phyloP scores from a whole-genome alignment of 2,113 vertebrate species.

The Pygoscelis antarcticus region DNA sequence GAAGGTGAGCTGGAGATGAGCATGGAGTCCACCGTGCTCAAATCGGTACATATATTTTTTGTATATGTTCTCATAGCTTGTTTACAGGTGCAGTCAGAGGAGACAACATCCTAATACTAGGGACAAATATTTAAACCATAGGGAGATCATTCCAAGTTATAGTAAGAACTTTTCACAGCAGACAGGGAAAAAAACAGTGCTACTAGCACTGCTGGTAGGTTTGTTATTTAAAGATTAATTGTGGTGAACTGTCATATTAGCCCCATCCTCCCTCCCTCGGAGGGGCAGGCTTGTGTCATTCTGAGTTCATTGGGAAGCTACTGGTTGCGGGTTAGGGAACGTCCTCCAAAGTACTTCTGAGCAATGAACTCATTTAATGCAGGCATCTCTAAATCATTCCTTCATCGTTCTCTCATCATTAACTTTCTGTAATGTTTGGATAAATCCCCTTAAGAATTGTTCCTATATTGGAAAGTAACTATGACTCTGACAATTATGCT shows the following conservation, averaged over 20 bases:
- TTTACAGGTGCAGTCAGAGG: neutral
- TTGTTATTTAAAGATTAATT: neutral
- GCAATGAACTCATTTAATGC: neutral
- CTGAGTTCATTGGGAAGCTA: neutral
- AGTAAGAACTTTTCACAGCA: neutral
- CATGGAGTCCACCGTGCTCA: neutral
- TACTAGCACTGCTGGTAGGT: neutral
- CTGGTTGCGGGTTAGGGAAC: accelerated
- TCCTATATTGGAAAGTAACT: neutral
- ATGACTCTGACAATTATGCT: neutral
- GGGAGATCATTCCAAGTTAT: neutral
- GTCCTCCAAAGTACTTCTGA: neutral
- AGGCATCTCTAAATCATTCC: neutral
- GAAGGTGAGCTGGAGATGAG: neutral
- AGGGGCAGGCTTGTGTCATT: neutral
- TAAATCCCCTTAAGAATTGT: neutral
- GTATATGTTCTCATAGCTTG: neutral
- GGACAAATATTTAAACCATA: neutral
- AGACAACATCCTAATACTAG: neutral
- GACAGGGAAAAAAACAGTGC: neutral
- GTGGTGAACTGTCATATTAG: neutral
- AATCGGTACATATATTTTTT: neutral
- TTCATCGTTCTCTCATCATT: neutral
- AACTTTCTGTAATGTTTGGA: neutral
- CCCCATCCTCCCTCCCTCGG: neutral